phyloP scores from a whole-genome alignment of 2,113 vertebrate species.

The Morone chrysops region DNA sequence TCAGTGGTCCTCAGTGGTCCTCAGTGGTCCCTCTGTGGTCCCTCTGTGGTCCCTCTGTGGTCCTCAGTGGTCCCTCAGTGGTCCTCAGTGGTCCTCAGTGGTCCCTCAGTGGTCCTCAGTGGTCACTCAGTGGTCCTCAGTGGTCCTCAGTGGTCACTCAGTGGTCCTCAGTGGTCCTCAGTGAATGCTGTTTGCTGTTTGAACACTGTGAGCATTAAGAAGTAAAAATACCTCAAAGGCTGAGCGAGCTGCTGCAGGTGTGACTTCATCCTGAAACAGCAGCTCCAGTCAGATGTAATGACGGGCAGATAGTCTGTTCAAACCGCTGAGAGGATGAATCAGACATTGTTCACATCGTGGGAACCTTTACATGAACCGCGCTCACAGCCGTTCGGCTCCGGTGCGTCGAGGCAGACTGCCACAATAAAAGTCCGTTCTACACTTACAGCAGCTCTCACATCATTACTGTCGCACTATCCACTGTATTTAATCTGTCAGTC shows the following conservation, averaged over 20 bases:
- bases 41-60: too few relatives aligned
- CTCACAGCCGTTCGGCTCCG: neutral
- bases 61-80: too few relatives aligned
- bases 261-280: neutral
- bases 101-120: too few relatives aligned
- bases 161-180: too few relatives aligned
- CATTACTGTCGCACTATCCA: neutral
- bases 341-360: neutral
- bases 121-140: too few relatives aligned
- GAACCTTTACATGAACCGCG: neutral
- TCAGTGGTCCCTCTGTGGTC: too few relatives aligned
- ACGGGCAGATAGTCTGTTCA: neutral
- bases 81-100: too few relatives aligned
- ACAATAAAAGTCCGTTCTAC: neutral
- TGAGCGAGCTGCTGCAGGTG: neutral
- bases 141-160: neutral
- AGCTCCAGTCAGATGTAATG: neutral
- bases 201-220: neutral
- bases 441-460: neutral
- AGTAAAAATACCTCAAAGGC: neutral
- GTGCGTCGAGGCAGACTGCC: neutral
- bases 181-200: too few relatives aligned
- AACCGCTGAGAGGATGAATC: neutral
- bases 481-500: neutral
- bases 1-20: too few relatives aligned